These are phyloP conservation scores for Lysiphlebus fabarum DNA, from an alignment of 1,140 invertebrate genomes.

Conservation along the genomic window DNA sequence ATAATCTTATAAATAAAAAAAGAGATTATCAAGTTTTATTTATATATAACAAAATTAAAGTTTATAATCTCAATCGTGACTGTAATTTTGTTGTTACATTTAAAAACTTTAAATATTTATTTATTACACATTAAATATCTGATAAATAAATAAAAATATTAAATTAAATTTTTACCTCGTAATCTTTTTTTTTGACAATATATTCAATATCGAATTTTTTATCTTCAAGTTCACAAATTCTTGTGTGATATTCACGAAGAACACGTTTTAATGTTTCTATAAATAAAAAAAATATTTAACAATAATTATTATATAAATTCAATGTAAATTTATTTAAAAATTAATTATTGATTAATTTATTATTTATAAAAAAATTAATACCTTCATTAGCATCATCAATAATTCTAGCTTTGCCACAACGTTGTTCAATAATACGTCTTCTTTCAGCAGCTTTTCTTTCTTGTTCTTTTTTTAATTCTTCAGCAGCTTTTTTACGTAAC, in stretches of 20 bases:
- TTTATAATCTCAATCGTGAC: too few relatives aligned
- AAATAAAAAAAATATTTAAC: slow-evolving; percentile 18
- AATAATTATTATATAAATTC: not conserved
- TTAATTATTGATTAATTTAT: too few relatives aligned
- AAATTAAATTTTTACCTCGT: slow-evolving; percentile 66
- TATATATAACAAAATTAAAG: not conserved
- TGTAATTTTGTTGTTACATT: too few relatives aligned
- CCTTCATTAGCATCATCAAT: slow-evolving; percentile 91
- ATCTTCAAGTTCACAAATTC: slow-evolving; percentile 85
- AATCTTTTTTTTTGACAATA: slow-evolving; percentile 95
- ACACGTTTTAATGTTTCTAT: slow-evolving; percentile 70
- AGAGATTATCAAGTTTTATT: not conserved
- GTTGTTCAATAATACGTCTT: slow-evolving; percentile 93
- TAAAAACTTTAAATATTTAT: not conserved
- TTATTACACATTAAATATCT: too few relatives aligned
- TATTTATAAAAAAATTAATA: slow-evolving; percentile 48
- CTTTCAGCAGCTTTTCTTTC: slow-evolving; percentile 97
- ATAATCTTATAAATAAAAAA: too few relatives aligned
- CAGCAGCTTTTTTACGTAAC: slow-evolving; percentile 99
- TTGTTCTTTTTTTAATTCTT: slow-evolving; percentile 99
- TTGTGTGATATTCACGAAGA: slow-evolving; percentile 82
- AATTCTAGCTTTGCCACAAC: slow-evolving; percentile 87
- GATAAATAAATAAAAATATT: too few relatives aligned
- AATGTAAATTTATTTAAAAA: too few relatives aligned
- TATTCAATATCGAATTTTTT: slow-evolving; percentile 98